Evolutionary conservation across 2,888 invertebrate species (phyloP).

Genomic region (Tupiocoris notatus): DNA sequence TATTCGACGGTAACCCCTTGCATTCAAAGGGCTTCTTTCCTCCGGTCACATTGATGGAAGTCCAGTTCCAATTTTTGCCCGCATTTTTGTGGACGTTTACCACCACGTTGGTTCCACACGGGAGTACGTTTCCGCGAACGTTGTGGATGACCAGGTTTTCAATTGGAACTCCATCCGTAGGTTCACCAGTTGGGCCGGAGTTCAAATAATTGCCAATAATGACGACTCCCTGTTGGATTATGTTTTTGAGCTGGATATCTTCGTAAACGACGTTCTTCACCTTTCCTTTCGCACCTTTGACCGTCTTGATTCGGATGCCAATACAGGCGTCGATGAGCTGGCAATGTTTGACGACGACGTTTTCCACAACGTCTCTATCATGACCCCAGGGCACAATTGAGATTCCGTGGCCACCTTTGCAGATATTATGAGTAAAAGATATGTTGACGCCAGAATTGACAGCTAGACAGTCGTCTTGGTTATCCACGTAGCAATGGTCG

Average conservation of each 20-base stretch:
- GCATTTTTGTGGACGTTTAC: background rate
- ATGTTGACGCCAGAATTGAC: conserved; percentile 22
- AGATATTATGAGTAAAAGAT: conserved; percentile 12
- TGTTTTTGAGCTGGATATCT: background rate
- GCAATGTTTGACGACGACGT: conserved; percentile 13
- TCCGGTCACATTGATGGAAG: background rate
- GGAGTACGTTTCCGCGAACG: conserved; percentile 5
- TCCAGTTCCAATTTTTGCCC: conserved; percentile 14
- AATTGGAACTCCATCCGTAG: background rate
- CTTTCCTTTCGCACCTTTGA: background rate
- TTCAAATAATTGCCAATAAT: conserved; percentile 22
- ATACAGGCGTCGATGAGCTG: background rate
- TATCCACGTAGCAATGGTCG: background rate
- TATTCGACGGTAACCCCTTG: background rate
- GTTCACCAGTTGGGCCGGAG: background rate
- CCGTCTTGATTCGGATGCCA: conserved; percentile 11
- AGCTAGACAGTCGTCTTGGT: conserved; percentile 26
- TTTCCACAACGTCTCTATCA: background rate
- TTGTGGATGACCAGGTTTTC: background rate
- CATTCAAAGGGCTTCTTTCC: background rate
- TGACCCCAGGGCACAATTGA: conserved; percentile 10
- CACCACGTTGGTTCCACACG: conserved; percentile 6
- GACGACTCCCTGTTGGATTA: conserved; percentile 6
- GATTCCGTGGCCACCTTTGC: conserved; percentile 22
- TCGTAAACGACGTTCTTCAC: conserved; percentile 12